Evolutionary conservation across 2,888 invertebrate genomes (phyloP), one percentile per base, ranked within the genome.

Genomic region (Desoria tigrina): DNA sequence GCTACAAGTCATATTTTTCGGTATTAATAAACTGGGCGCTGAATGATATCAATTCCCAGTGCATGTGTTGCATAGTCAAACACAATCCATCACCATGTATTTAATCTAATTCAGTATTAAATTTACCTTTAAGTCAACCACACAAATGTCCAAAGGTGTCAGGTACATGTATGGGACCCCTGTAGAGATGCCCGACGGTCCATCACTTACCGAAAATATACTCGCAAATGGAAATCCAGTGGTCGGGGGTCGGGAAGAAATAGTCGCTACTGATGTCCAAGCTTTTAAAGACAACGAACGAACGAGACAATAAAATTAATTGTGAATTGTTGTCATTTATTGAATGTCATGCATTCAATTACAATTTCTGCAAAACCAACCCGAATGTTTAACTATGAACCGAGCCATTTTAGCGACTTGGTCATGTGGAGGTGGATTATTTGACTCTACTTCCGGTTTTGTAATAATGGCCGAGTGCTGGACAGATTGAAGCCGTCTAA

Each of bases 91-190:
- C n/a, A n/a, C n/a, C n/a, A n/a, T n/a, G n/a, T n/a, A n/a, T n/a
- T n/a, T n/a, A n/a, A n/a, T n/a, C n/a, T n/a, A n/a, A n/a, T n/a
- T n/a, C n/a, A n/a, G n/a, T n/a, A n/a, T n/a, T n/a, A n/a, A n/a
- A n/a, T n/a, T n/a, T 82, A 89, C 90, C 78, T 82, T 73, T 69
- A 89, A 80, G 81, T 90, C 90, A 71, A 83, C 82, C 24, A 86
- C 86, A 21, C 87, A 85, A 74, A 86, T 85, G 77, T 90, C 90
- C 79, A 88, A 79, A 1, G 86, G 85, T 2, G 89, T 88, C 80
- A 90, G 84, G 78, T 87, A 90, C 78, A 90, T 83, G 78, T 89
- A 90, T 1, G 89, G 89, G 57, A 87, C 79, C 37, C 90, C 90
- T 2, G 87, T 86, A 16, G 89, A 87, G 76, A 86, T n/a, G n/a